Base-by-base conservation (phyloP, 1,140 invertebrate species). In the Akabosia matsudoensis region DNA sequence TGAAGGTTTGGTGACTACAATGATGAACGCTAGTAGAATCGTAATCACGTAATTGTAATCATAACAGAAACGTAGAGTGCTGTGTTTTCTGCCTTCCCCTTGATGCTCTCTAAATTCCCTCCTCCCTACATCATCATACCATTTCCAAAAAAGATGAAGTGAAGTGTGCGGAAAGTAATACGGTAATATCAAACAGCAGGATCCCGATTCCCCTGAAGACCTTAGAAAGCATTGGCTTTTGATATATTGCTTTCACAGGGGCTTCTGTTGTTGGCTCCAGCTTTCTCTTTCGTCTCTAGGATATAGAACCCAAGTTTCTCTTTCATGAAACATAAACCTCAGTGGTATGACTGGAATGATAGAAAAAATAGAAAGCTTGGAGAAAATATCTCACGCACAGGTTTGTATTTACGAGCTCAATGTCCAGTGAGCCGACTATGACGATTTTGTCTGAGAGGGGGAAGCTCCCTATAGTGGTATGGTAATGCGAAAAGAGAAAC, bases 41-140 rank as follows among this genome's bases (percentile, higher is more conserved):
- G 31, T 67, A 67, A 30, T 67, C 61, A 67, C 61, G 61, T 67
- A 67, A 67, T 67, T 67, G 61, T 67, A 67, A 67, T 67, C 61
- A 31, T 31, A 67, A 7, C 54, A n/a, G n/a, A n/a, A n/a, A n/a
- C n/a, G n/a, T n/a, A n/a, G n/a, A n/a, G n/a, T 61, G 54, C 10
- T 10, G 4, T 61, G 4, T 67, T 10, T 13, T 30, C 61, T 30
- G 26, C 22, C 61, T 4, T 30, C 4, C 24, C 61, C 30, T 30
- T 30, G 7, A 30, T 7, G 28, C 61, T 61, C 54, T n/a, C 54
- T n/a, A 22, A 14, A 67, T 67, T 45, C 18, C 37, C 37, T 45
- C 7, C n/a, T n/a, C 54, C 26, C 54, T n/a, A n/a, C 54, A 61
- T 61, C 54, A 61, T 61, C 61, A 67, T 31, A 61, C 24, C 61